Percentiles rank a stretch among this genome's conserved stretches.
Evolutionary conservation across 2,113 vertebrate species (phyloP).

Genomic region (Isichthys henryi): DNA sequence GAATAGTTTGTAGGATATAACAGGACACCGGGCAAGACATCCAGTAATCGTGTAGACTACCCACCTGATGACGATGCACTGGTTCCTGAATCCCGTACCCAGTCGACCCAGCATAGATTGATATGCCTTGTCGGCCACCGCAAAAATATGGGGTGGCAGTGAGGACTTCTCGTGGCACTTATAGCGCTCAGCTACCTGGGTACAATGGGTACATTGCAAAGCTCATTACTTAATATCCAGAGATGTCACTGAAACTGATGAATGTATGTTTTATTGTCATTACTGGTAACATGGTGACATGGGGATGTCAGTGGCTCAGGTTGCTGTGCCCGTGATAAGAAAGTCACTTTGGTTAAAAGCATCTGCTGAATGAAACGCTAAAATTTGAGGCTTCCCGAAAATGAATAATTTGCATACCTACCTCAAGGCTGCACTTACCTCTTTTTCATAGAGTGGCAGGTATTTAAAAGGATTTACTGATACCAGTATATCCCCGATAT

Average conservation of each 20-base stretch:
- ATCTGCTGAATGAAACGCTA: not conserved
- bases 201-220: not conserved
- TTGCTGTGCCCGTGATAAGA: not conserved
- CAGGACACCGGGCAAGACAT: not conserved
- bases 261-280: not conserved
- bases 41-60: not conserved
- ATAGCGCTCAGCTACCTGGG: slow-evolving; percentile 52
- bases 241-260: not conserved
- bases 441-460: slow-evolving; percentile 49
- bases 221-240: not conserved
- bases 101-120: slow-evolving; percentile 46
- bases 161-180: slow-evolving; percentile 35
- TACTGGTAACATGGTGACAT: not conserved
- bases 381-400: not conserved
- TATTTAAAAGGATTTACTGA: slow-evolving; percentile 60
- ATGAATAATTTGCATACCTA: not conserved
- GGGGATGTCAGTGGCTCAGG: not conserved
- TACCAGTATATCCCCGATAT: slow-evolving; percentile 57
- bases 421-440: slow-evolving; percentile 26
- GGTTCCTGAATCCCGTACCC: slow-evolving; percentile 37
- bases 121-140: slow-evolving; percentile 57
- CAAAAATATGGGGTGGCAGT: slow-evolving; percentile 58
- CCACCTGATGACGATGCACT: slow-evolving; percentile 63
- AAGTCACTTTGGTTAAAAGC: not conserved
- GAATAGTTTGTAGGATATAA: not conserved